phyloP scores from a whole-genome alignment of 2,888 invertebrate genomes.

The Ctenicera cuprea region DNA sequence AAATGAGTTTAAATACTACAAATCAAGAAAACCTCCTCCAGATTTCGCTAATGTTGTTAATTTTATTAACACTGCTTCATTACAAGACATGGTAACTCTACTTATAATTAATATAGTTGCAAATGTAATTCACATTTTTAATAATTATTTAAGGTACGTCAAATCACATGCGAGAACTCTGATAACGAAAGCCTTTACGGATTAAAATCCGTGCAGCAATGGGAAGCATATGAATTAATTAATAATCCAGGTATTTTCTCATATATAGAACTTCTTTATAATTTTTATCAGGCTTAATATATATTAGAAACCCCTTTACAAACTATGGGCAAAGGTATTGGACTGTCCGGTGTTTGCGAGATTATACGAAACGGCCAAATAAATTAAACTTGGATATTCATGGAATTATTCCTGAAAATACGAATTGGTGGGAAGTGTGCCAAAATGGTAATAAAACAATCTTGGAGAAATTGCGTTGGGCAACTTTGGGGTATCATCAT shows the following conservation, averaged over 20 bases:
- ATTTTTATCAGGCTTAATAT: slow-evolving; percentile 79
- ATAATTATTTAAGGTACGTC: slow-evolving; percentile 32
- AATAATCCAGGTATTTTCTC: slow-evolving; percentile 75
- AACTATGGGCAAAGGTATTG: slow-evolving; percentile 86
- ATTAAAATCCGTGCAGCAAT: slow-evolving; percentile 73
- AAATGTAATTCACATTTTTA: neutral
- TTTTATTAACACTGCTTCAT: slow-evolving; percentile 67
- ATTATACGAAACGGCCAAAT: slow-evolving; percentile 85
- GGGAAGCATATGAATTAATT: slow-evolving; percentile 80
- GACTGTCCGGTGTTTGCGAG: slow-evolving; percentile 85
- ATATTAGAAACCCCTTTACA: slow-evolving; percentile 91
- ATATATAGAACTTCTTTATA: slow-evolving; percentile 1
- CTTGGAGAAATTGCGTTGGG: slow-evolving; percentile 87
- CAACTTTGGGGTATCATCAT: slow-evolving; percentile 97
- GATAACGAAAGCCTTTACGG: slow-evolving; percentile 66
- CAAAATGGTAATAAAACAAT: slow-evolving; percentile 67
- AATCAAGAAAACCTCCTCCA: slow-evolving; percentile 80
- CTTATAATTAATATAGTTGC: neutral
- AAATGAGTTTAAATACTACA: slow-evolving; percentile 87
- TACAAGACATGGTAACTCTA: slow-evolving; percentile 24
- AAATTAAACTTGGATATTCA: slow-evolving; percentile 81
- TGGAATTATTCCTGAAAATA: slow-evolving; percentile 66
- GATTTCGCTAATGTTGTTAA: slow-evolving; percentile 80
- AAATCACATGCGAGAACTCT: slow-evolving; percentile 20
- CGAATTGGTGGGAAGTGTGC: slow-evolving; percentile 81